Percentiles rank a stretch among this genome's conserved stretches.
These are phyloP conservation scores for Pecten maximus DNA, from an alignment of 2,888 invertebrate genomes.

Conservation along the genomic window DNA sequence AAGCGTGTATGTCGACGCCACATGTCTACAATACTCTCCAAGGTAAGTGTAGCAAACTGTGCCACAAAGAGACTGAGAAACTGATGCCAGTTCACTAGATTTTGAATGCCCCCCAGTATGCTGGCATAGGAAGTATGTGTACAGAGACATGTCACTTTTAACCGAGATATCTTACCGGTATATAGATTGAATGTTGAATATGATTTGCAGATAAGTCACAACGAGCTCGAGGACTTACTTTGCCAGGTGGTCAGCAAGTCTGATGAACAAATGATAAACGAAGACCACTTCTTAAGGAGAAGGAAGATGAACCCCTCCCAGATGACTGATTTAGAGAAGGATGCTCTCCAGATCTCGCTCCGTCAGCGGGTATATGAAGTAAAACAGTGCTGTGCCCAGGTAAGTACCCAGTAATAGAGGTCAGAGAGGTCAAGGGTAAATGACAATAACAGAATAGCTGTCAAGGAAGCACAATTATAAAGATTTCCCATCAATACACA, in stretches of 20 bases:
- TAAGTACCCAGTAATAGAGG: conserved; percentile 36
- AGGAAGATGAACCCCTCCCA: conserved; percentile 51
- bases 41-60: conserved; percentile 50
- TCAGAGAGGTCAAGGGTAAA: background rate
- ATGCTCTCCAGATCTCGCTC: conserved; percentile 58
- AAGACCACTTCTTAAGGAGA: conserved; percentile 50
- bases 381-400: conserved; percentile 61
- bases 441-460: too few relatives aligned
- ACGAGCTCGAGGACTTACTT: conserved; percentile 47
- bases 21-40: conserved; percentile 28
- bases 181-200: background rate
- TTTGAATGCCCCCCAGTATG: background rate
- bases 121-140: background rate
- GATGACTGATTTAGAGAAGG: conserved; percentile 56
- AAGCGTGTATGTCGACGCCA: conserved; percentile 60
- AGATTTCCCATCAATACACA: too few relatives aligned
- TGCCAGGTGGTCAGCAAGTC: conserved; percentile 52
- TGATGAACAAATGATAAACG: background rate
- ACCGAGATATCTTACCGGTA: too few relatives aligned
- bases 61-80: background rate
- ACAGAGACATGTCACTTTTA: background rate
- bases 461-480: too few relatives aligned
- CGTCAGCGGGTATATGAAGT: conserved; percentile 57
- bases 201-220: conserved; percentile 22
- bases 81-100: too few relatives aligned